Conservation (phyloP, 30 jellyfish, hydroid and myxozoan genomes). For the Hydra vulgaris region DNA sequence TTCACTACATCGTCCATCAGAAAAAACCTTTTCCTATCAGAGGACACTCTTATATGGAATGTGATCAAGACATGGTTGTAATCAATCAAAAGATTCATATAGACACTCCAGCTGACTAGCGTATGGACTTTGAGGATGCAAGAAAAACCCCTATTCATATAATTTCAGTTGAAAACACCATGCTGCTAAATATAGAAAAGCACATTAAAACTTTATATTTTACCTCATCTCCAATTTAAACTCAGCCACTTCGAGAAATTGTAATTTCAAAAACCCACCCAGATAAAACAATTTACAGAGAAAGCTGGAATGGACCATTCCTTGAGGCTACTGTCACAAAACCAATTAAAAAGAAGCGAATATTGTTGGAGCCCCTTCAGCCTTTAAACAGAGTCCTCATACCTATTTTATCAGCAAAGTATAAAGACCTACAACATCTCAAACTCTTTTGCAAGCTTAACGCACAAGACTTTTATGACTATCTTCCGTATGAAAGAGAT, state of each 20-base stretch:
- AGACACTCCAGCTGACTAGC: neutral
- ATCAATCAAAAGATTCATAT: neutral
- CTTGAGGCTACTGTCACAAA: neutral
- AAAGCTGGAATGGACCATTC: neutral
- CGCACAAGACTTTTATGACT: neutral
- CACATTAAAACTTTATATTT: neutral
- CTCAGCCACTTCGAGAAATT: neutral
- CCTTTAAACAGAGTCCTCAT: neutral
- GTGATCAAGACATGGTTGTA: neutral
- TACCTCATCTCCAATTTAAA: neutral
- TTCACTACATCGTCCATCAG: neutral
- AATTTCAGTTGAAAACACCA: neutral
- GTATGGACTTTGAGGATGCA: neutral
- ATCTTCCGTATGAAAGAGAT: neutral
- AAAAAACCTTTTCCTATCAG: neutral
- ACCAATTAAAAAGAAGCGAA: neutral
- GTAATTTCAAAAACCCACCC: neutral
- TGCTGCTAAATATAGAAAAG: neutral
- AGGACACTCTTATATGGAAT: neutral
- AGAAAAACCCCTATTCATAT: neutral
- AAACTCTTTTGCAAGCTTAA: neutral
- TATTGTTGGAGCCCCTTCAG: neutral
- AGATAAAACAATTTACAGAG: neutral
- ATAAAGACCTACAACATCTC: neutral
- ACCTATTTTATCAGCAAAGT: neutral